A percentile compares a stretch with the other conserved stretches of the same genome.
Conservation (phyloP, 92 coral and sea anemone species). For the Paragorgia papillata region DNA sequence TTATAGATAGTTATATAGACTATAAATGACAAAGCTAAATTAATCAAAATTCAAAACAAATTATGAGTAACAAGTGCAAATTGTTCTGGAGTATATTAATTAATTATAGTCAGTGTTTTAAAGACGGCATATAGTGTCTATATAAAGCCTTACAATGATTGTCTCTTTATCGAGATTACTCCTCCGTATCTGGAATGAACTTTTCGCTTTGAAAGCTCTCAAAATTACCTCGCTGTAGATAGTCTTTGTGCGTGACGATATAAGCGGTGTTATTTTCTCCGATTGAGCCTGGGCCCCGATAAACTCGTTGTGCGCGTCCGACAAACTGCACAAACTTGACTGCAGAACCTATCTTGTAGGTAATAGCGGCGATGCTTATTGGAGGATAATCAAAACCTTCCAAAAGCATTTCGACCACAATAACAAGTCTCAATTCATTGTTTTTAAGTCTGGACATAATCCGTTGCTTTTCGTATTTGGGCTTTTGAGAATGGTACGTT, state of each 20-base stretch:
- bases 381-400: conserved; percentile 58
- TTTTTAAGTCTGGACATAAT: conserved; percentile 13
- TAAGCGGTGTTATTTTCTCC: neutral
- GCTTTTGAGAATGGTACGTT: neutral
- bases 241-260: conserved; percentile 13
- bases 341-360: conserved; percentile 39
- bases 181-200: conserved; percentile 16
- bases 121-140: too few relatives aligned
- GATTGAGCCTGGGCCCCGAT: conserved; percentile 1
- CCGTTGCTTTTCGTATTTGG: neutral
- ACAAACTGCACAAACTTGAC: conserved; percentile 52
- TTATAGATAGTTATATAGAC: too few relatives aligned
- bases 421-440: conserved; percentile 33
- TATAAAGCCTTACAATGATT: too few relatives aligned
- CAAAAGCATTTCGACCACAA: conserved; percentile 35
- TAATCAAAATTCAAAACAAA: too few relatives aligned
- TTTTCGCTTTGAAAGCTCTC: neutral
- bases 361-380: conserved; percentile 45
- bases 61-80: too few relatives aligned
- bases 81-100: too few relatives aligned
- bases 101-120: too few relatives aligned
- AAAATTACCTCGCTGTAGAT: conserved; percentile 2
- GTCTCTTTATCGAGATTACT: too few relatives aligned
- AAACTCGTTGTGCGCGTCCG: conserved; percentile 49
- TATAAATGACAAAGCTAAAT: too few relatives aligned